Base-by-base conservation (phyloP, 1,140 invertebrate genomes). In the Apis florea region DNA sequence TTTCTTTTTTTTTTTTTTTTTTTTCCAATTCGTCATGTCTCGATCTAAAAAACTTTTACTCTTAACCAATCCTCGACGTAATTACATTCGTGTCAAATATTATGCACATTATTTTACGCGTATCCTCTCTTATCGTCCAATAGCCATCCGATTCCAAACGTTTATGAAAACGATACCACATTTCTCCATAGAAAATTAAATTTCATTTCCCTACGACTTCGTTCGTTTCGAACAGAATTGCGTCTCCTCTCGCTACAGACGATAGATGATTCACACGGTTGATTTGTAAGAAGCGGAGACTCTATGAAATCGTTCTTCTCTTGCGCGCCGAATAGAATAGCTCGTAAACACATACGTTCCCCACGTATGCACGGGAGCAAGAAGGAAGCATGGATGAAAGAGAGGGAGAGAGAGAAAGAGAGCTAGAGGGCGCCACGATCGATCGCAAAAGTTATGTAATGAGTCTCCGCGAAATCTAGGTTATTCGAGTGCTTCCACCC, bases 401-500 rank as follows among this genome's bases (percentile, higher is more conserved):
- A 40, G 31, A 40, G 31, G 6, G 31, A 40, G 31, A 40, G 31
- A 40, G 31, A 40, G 31, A 40, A 5, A 40, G 31, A 40, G 31
- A 40, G n/a, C n/a, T n/a, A n/a, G 31, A 40, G 31, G 31, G 31
- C 31, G 74, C 70, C 49, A 70, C 73, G 84, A 86, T 86, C 85
- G 85, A 86, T 86, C 76, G 84, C 75, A 68, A 82, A 86, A 86
- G 85, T 86, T 86, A 86, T 85, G 83, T 86, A 86, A 86, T 86
- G 85, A 86, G 85, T 86, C 75, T 86, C 67, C 67, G 74, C 67
- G 61, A 85, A 83, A 86, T 86, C 84, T 86, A 76, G 85, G 85
- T 86, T 86, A 86, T 86, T 72, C 85, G 78, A 86, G 84, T 83
- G 83, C 74, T 74, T 59, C 63, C 47, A n/a, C 73, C 47, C 59